Percentiles rank a stretch among this genome's conserved stretches.
Evolutionary conservation across 2,113 vertebrate species (phyloP).

Genomic region (Xenopus tropicalis): UCB_Xtro_10.0 CM004445.2:120434001-120434500

Average conservation of each 20-base stretch:
- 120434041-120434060: conserved; percentile 5
- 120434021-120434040: not conserved
- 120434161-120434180: conserved; percentile 14
- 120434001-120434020: conserved; percentile 32
- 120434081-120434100: conserved; percentile 13
- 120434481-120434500: not conserved
- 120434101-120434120: conserved; percentile 13
- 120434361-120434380: not conserved
- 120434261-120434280: conserved; percentile 30
- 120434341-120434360: conserved; percentile 16
- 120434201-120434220: conserved; percentile 21
- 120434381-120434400: conserved; percentile 11
- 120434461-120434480: too few species aligned
- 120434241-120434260: conserved; percentile 28
- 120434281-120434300: conserved; percentile 32
- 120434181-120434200: conserved; percentile 24
- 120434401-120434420: too few species aligned
- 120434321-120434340: conserved; percentile 26
- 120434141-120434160: conserved; percentile 11
- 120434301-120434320: conserved; percentile 28
- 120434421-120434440: not conserved
- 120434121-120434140: conserved; percentile 39
- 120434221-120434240: conserved; percentile 15
- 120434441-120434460: not conserved
- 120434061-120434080: conserved; percentile 28